These are phyloP conservation scores for Mythimna loreyi DNA, from an alignment of 2,888 invertebrate species.

Conservation along the genomic window DNA sequence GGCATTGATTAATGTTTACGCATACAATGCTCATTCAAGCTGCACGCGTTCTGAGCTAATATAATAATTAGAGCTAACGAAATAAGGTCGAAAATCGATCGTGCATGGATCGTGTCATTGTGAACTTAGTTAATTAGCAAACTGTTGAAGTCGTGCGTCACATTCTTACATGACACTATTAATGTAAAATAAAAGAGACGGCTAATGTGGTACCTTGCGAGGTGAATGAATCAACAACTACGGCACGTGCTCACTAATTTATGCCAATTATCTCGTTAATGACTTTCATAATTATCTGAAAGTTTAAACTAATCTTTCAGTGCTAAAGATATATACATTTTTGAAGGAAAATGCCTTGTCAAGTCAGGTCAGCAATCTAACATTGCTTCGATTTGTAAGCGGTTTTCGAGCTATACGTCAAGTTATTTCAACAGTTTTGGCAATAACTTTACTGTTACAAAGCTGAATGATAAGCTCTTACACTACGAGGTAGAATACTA, in stretches of 20 bases:
- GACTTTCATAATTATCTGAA: slow-evolving; percentile 12
- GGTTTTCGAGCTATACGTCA: slow-evolving; percentile 66
- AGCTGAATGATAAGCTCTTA: slow-evolving; percentile 47
- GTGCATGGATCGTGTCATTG: slow-evolving; percentile 69
- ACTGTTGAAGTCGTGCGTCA: slow-evolving; percentile 79
- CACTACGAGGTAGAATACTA: slow-evolving; percentile 37
- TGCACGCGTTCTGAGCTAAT: slow-evolving; percentile 66
- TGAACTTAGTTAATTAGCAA: slow-evolving; percentile 84
- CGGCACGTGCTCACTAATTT: slow-evolving; percentile 68
- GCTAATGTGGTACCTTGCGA: slow-evolving; percentile 66
- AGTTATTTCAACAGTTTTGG: slow-evolving; percentile 65
- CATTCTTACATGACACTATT: slow-evolving; percentile 73
- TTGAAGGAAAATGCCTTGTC: slow-evolving; percentile 28
- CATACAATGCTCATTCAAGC: slow-evolving; percentile 85
- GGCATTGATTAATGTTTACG: slow-evolving; percentile 88
- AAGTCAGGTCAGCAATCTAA: slow-evolving; percentile 10
- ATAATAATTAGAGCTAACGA: slow-evolving; percentile 66
- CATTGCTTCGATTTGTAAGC: slow-evolving; percentile 63
- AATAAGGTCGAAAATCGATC: slow-evolving; percentile 76
- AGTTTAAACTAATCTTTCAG: not conserved
- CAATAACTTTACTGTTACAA: slow-evolving; percentile 67
- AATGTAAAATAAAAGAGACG: slow-evolving; percentile 73
- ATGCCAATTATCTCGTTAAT: slow-evolving; percentile 23
- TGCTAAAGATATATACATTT: slow-evolving; percentile 13
- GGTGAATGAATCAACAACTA: slow-evolving; percentile 82